phyloP scores from a whole-genome alignment of 1,140 invertebrate species.

The Diorhabda elongata region DNA sequence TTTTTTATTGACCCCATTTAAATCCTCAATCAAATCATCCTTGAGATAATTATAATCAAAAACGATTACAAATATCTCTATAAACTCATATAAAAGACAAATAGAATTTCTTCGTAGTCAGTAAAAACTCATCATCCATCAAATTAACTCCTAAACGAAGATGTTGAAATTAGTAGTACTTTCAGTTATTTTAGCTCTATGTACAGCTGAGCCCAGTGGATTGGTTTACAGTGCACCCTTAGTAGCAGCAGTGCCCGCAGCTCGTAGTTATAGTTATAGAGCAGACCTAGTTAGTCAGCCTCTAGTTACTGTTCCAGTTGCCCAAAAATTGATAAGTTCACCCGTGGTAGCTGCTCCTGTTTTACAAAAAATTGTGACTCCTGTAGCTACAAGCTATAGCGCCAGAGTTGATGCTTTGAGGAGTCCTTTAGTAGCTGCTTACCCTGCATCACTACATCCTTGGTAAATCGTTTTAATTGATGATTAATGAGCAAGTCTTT shows the following conservation, averaged over 20 bases:
- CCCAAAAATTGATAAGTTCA: neutral
- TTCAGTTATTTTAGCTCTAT: conserved; percentile 31
- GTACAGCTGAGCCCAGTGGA: conserved; percentile 28
- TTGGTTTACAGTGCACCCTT: neutral
- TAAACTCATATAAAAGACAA: too few species aligned
- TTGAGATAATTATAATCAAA: too few species aligned
- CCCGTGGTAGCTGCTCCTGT: conserved; percentile 13
- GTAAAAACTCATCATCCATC: too few species aligned
- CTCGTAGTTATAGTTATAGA: conserved; percentile 23
- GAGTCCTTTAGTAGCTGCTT: conserved; percentile 21
- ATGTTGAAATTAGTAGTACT: conserved; percentile 40
- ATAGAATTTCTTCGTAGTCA: too few species aligned
- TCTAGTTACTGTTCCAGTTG: conserved; percentile 13
- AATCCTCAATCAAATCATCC: too few species aligned
- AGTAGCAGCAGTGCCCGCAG: conserved; percentile 20
- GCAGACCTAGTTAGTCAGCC: conserved; percentile 27
- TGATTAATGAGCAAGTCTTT: too few species aligned
- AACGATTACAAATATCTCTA: too few species aligned
- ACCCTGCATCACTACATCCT: conserved; percentile 11
- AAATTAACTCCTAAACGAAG: conserved; percentile 6
- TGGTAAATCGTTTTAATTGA: too few species aligned
- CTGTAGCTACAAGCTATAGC: conserved; percentile 25
- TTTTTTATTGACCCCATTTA: too few species aligned
- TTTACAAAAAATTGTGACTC: conserved; percentile 6
- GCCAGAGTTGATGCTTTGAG: conserved; percentile 25